phyloP scores from a whole-genome alignment of 2,888 invertebrate genomes.

The Itoplectis maculator region DNA sequence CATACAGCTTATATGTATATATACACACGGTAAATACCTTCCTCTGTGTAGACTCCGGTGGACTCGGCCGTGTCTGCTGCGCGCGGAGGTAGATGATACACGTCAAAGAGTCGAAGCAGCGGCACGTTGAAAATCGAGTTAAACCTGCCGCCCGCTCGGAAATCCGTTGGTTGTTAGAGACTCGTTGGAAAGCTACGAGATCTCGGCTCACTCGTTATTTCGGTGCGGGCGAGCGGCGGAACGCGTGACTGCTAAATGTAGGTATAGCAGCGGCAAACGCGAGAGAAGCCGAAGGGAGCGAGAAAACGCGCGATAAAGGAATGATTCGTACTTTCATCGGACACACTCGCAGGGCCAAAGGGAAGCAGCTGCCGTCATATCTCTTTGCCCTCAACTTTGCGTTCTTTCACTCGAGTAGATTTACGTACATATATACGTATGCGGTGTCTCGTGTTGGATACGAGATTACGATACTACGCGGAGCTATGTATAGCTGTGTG shows the following conservation, averaged over 20 bases:
- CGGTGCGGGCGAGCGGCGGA: slow-evolving; percentile 15
- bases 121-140: slow-evolving; percentile 77
- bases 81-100: slow-evolving; percentile 37
- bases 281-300: not conserved
- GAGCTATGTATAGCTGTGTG: not conserved
- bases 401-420: slow-evolving; percentile 2
- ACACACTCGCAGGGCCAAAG: not conserved
- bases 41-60: slow-evolving; percentile 33
- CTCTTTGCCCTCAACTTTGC: slow-evolving; percentile 1
- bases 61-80: slow-evolving; percentile 39
- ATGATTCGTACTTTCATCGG: slow-evolving; percentile 26
- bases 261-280: too few species aligned
- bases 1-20: not conserved
- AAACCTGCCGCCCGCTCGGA: slow-evolving; percentile 64
- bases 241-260: slow-evolving; percentile 8
- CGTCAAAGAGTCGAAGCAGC: slow-evolving; percentile 76
- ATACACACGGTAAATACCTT: not conserved
- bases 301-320: not conserved
- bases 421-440: not conserved
- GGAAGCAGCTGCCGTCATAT: not conserved
- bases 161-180: slow-evolving; percentile 53
- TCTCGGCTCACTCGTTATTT: slow-evolving; percentile 11
- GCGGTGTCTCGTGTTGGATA: not conserved
- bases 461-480: not conserved
- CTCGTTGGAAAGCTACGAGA: slow-evolving; percentile 35